phyloP scores from a whole-genome alignment of 2,113 vertebrate species.

The Fregetta grallaria region DNA sequence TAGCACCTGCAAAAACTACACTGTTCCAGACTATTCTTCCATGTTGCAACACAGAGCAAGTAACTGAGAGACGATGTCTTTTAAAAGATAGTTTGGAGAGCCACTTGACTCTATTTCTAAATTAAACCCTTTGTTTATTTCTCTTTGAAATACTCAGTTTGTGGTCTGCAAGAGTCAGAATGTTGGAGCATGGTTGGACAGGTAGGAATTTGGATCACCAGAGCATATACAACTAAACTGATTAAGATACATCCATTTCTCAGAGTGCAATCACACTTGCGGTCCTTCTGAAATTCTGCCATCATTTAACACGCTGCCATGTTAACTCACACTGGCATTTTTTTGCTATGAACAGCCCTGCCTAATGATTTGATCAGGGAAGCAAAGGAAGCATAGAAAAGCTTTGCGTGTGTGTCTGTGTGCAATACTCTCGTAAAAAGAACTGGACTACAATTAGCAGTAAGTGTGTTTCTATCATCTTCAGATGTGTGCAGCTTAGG shows the following conservation, averaged over 20 bases:
- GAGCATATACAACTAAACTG: neutral
- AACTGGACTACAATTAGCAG: neutral
- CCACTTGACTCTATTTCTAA: neutral
- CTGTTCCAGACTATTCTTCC: neutral
- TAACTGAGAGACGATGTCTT: neutral
- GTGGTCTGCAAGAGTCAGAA: neutral
- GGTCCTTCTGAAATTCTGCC: neutral
- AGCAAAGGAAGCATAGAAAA: neutral
- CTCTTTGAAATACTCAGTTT: neutral
- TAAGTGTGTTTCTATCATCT: neutral
- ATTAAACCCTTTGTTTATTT: neutral
- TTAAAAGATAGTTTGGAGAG: neutral
- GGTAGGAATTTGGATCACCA: neutral
- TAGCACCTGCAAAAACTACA: neutral
- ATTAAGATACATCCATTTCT: neutral
- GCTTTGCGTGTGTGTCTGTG: neutral
- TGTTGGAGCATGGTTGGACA: rapidly evolving
- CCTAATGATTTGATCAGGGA: neutral
- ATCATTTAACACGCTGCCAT: neutral
- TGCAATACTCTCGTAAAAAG: neutral
- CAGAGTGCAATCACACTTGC: neutral
- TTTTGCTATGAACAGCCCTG: neutral
- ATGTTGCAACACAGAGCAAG: neutral
- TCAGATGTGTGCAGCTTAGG: neutral
- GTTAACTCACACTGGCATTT: neutral